phyloP scores from a whole-genome alignment of 2,888 invertebrate genomes.

The Melieria omissa region DNA sequence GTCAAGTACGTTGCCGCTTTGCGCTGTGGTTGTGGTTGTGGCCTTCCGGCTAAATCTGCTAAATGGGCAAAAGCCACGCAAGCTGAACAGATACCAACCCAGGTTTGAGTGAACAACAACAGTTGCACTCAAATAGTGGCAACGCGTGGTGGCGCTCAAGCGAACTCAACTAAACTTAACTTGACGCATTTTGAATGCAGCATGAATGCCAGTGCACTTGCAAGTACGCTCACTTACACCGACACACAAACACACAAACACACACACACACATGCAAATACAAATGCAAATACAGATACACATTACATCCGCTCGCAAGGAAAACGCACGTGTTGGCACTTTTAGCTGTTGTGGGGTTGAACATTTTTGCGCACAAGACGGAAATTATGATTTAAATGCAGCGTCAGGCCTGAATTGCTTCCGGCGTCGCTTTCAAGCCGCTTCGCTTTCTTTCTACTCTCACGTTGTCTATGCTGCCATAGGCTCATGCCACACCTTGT shows the following conservation, averaged over 20 bases:
- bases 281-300: slow-evolving; percentile 1
- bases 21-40: too few species aligned
- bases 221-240: neutral
- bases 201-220: neutral
- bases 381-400: slow-evolving; percentile 22
- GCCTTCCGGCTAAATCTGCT: neutral
- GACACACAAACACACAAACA: neutral
- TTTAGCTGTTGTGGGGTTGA: neutral
- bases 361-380: slow-evolving; percentile 4
- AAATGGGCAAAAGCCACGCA: neutral
- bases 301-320: slow-evolving; percentile 1
- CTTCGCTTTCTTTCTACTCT: neutral
- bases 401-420: neutral
- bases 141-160: too few species aligned
- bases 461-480: too few species aligned
- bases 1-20: too few species aligned
- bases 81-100: too few species aligned
- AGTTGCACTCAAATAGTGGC: too few species aligned
- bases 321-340: neutral
- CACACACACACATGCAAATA: neutral
- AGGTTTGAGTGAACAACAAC: too few species aligned
- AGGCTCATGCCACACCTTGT: too few species aligned
- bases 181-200: neutral
- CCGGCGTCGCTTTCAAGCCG: neutral
- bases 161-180: neutral